A percentile compares a stretch with the other conserved stretches of the same genome.
Conservation (phyloP, 2,113 vertebrate genomes). For the Megalops atlanticus region DNA sequence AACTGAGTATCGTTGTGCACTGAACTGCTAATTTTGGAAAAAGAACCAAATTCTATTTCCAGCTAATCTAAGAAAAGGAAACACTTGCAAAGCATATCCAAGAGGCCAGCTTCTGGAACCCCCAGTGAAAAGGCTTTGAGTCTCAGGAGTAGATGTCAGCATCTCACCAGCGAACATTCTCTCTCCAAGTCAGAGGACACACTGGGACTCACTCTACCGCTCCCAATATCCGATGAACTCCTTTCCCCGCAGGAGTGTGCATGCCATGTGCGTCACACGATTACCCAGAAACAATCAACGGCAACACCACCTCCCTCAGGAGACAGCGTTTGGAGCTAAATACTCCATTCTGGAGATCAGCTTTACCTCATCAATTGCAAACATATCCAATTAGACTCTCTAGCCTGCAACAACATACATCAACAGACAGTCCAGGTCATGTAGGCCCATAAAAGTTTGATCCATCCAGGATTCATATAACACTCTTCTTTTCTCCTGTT, state of each 20-base stretch:
- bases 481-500: background rate
- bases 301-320: background rate
- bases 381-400: constrained; percentile 15
- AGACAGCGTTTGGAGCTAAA: constrained; percentile 18
- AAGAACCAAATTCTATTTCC: background rate
- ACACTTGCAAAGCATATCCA: background rate
- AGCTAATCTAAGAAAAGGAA: background rate
- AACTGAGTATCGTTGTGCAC: no score
- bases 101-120: background rate
- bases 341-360: constrained; percentile 4
- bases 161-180: background rate
- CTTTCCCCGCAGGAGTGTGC: background rate
- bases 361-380: background rate
- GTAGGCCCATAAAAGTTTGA: background rate
- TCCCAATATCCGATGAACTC: background rate
- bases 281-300: background rate
- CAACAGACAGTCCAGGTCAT: constrained; percentile 27
- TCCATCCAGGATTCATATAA: background rate
- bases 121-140: no score
- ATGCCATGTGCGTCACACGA: background rate
- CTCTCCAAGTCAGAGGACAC: background rate
- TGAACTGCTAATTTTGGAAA: background rate
- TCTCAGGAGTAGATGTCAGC: background rate
- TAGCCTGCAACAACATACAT: constrained; percentile 34
- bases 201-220: background rate